phyloP scores from a whole-genome alignment of 2,797 vertebrate genomes.

The Xenopus petersii region DNA sequence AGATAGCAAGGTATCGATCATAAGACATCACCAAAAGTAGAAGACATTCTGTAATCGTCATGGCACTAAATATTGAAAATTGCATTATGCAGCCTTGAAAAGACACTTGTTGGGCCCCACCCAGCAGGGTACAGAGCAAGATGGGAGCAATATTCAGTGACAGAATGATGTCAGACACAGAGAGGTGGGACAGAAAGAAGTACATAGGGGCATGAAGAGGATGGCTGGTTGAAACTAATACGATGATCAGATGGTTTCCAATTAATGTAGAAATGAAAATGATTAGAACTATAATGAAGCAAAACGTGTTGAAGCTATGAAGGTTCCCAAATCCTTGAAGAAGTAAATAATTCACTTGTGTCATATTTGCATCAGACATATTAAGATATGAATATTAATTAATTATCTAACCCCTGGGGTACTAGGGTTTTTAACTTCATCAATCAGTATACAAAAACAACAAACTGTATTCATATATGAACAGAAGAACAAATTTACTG shows the following conservation, averaged over 20 bases:
- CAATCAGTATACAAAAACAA: no score
- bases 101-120: background rate
- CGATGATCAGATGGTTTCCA: conserved; percentile 17
- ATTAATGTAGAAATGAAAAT: background rate
- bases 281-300: conserved; percentile 2
- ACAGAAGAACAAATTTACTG: no score
- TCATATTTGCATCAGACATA: background rate
- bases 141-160: conserved; percentile 13
- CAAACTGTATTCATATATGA: no score
- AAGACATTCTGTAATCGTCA: conserved; percentile 24
- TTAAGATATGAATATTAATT: background rate
- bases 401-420: no score
- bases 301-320: background rate
- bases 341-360: conserved; percentile 5
- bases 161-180: conserved; percentile 3
- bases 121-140: background rate
- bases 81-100: conserved; percentile 11
- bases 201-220: conserved; percentile 22
- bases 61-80: conserved; percentile 13
- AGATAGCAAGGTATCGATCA: conserved; percentile 30
- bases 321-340: conserved; percentile 28
- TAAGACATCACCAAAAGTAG: conserved; percentile 24
- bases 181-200: conserved; percentile 19
- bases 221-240: background rate
- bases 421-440: no score